Percentiles rank a stretch among this genome's conserved stretches.
phyloP scores from a whole-genome alignment of 1,140 invertebrate genomes.

The Heliconius melpomene region DNA sequence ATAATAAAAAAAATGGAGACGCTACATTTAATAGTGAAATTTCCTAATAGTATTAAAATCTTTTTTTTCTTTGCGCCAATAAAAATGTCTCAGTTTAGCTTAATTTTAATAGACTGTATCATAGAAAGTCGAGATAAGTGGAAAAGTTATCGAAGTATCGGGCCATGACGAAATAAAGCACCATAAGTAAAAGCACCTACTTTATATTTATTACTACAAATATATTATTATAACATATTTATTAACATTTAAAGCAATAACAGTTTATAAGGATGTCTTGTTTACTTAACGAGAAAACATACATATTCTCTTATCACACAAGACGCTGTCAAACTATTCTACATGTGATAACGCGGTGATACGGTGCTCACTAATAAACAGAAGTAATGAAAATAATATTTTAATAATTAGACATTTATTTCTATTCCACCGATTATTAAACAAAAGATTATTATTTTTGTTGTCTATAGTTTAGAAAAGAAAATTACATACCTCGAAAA shows the following conservation, averaged over 20 bases:
- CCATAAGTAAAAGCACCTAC: too few species aligned
- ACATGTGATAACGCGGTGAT: constrained; percentile 59
- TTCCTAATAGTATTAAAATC: neutral
- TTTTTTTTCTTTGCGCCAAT: neutral
- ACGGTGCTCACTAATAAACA: constrained; percentile 42
- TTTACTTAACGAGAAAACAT: constrained; percentile 27
- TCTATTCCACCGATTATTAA: neutral
- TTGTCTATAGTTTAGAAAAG: constrained; percentile 6
- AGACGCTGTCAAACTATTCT: constrained; percentile 66
- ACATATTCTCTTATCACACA: constrained; percentile 40
- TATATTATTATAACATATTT: neutral
- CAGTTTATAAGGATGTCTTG: constrained; percentile 18
- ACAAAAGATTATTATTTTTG: neutral
- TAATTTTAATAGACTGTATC: constrained; percentile 8
- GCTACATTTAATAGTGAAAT: neutral
- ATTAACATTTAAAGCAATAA: neutral
- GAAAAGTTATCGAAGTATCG: neutral
- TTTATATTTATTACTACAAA: neutral
- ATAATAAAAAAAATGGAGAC: neutral
- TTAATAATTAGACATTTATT: constrained; percentile 1
- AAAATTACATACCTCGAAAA: constrained; percentile 46
- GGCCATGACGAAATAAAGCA: neutral
- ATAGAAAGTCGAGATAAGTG: neutral
- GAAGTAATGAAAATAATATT: constrained; percentile 10
- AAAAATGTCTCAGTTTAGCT: neutral